Percentiles rank a stretch among this genome's conserved stretches.
phyloP scores from a whole-genome alignment of 1,140 invertebrate species.

The Nasonia giraulti region DNA sequence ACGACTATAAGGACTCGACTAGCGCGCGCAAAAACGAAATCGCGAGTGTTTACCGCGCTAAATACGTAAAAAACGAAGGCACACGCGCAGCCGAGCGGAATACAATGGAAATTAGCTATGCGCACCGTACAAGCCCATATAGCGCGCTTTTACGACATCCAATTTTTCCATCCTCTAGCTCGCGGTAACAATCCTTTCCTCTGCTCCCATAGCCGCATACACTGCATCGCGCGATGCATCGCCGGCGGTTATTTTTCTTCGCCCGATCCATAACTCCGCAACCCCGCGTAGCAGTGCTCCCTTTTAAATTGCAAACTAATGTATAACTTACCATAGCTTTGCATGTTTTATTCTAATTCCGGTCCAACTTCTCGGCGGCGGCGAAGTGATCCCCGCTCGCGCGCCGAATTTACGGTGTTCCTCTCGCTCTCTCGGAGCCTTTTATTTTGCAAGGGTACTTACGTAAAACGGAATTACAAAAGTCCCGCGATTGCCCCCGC shows the following conservation, averaged over 20 bases:
- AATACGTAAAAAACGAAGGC: background rate
- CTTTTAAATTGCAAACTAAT: conserved; percentile 24
- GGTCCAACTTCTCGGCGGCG: background rate
- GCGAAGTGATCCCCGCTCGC: background rate
- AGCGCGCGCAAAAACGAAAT: background rate
- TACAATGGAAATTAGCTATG: conserved; percentile 1
- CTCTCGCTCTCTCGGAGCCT: background rate
- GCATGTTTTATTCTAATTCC: conserved; percentile 28
- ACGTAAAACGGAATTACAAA: conserved; percentile 37
- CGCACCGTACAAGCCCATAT: background rate
- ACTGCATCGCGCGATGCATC: too few species aligned
- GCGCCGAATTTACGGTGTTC: conserved; percentile 12
- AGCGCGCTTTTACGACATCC: background rate
- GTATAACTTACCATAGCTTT: conserved; percentile 23
- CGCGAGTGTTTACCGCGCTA: background rate
- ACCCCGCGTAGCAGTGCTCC: background rate
- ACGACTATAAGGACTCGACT: rapidly evolving
- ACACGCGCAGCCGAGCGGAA: background rate
- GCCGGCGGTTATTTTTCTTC: too few species aligned
- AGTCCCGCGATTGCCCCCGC: conserved; percentile 4
- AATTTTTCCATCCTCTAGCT: background rate
- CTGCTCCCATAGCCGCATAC: background rate
- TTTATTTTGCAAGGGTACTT: conserved; percentile 36
- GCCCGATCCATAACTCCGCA: too few species aligned
- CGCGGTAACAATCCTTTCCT: background rate